Conservation (phyloP, 2,113 vertebrate species). For the Dolichotis patagonum region DNA sequence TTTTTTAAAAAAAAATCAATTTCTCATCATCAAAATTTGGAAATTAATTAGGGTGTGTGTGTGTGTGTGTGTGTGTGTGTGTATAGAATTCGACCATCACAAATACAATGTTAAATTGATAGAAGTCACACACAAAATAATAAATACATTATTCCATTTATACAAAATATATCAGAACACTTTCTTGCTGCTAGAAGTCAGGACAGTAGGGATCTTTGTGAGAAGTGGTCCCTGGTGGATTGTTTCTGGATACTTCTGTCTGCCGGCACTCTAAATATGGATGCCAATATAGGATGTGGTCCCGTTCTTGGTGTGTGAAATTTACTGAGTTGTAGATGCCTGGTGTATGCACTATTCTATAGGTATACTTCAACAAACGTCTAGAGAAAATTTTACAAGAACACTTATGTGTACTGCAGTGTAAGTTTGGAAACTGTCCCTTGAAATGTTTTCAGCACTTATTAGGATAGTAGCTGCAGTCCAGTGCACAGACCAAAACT, state of each 20-base stretch:
- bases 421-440: neutral
- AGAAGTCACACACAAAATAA: neutral
- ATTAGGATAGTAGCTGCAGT: neutral
- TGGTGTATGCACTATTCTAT: neutral
- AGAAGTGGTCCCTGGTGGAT: fast-evolving
- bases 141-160: neutral
- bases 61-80: neutral
- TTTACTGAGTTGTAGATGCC: neutral
- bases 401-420: neutral
- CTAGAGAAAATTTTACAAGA: neutral
- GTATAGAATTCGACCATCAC: neutral
- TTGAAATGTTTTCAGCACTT: neutral
- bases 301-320: neutral
- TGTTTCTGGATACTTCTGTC: neutral
- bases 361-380: neutral
- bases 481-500: neutral
- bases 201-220: neutral
- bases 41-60: neutral
- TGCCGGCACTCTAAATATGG: neutral
- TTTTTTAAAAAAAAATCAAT: neutral
- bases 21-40: neutral
- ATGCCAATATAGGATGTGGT: neutral
- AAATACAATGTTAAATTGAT: neutral
- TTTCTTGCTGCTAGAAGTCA: neutral
- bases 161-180: neutral